phyloP scores from a whole-genome alignment of 2,888 invertebrate species.

The Machimus atricapillus region DNA sequence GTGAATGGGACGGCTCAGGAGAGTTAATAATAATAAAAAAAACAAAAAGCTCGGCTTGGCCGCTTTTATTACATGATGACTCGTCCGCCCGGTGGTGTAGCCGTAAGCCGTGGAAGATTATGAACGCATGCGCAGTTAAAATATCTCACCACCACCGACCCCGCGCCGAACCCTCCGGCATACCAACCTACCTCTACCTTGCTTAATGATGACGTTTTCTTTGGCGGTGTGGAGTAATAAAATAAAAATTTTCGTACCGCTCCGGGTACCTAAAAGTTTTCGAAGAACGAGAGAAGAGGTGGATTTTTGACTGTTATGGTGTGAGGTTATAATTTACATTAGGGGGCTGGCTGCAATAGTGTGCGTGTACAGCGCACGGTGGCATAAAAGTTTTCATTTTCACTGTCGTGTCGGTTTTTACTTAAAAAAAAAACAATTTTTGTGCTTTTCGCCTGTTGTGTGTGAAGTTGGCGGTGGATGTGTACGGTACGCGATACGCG shows the following conservation, averaged over 20 bases:
- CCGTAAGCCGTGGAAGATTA: neutral
- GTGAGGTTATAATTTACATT: neutral
- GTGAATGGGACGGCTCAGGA: neutral
- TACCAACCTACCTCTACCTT: neutral
- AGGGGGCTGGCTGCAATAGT: neutral
- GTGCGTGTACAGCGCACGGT: neutral
- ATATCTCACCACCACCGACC: neutral
- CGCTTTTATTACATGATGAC: neutral
- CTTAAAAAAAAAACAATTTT: neutral
- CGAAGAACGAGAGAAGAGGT: neutral
- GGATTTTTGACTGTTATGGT: neutral
- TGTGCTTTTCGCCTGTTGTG: neutral
- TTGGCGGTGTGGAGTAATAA: neutral
- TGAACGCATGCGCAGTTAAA: neutral
- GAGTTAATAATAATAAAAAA: neutral
- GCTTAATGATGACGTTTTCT: slow-evolving; percentile 7
- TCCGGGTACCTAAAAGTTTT: neutral
- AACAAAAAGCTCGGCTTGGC: neutral
- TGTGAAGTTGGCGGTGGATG: neutral
- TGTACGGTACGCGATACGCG: neutral
- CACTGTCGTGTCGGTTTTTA: neutral
- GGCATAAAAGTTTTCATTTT: slow-evolving; percentile 11
- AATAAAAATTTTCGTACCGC: neutral
- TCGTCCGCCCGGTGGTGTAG: neutral
- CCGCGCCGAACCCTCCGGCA: neutral